These are phyloP conservation scores for Trichogramma evanescens DNA, from an alignment of 2,888 invertebrate genomes.

Conservation along the genomic window DNA sequence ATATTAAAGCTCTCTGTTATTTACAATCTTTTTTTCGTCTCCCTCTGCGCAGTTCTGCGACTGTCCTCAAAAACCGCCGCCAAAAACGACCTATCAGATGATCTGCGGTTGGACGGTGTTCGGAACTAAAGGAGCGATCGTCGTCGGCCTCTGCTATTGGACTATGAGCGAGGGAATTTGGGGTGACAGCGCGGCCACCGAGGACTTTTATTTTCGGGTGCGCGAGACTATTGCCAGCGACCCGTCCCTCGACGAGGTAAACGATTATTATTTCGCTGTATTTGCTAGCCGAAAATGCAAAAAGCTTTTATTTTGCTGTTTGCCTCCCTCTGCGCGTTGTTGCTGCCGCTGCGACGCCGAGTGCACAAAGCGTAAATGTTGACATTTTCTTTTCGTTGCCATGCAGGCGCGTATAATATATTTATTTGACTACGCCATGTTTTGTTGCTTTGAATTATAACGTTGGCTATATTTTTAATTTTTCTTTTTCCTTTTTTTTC, in stretches of 20 bases:
- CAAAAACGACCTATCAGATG: conserved; percentile 5
- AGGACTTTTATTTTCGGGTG: conserved; percentile 41
- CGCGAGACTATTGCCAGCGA: conserved; percentile 23
- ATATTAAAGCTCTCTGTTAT: background rate
- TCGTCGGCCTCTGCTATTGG: conserved; percentile 44
- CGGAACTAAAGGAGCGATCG: conserved; percentile 41
- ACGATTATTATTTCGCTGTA: background rate
- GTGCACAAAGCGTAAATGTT: too few species aligned
- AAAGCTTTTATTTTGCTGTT: background rate
- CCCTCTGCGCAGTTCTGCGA: conserved; percentile 25
- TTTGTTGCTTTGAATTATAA: background rate
- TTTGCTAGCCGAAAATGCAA: background rate
- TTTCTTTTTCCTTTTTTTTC: background rate
- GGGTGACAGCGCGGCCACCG: conserved; percentile 44
- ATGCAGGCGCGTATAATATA: background rate
- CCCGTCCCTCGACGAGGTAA: background rate
- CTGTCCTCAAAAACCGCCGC: conserved; percentile 29
- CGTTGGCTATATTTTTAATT: background rate
- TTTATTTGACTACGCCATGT: background rate
- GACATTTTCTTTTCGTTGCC: too few species aligned
- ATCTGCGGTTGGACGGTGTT: conserved; percentile 28
- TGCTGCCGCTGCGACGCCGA: too few species aligned
- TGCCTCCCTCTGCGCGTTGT: background rate
- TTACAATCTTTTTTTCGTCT: background rate
- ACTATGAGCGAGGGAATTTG: conserved; percentile 47